Base-by-base conservation (phyloP, 1,140 invertebrate species). In the Drosophila triauraria region DNA sequence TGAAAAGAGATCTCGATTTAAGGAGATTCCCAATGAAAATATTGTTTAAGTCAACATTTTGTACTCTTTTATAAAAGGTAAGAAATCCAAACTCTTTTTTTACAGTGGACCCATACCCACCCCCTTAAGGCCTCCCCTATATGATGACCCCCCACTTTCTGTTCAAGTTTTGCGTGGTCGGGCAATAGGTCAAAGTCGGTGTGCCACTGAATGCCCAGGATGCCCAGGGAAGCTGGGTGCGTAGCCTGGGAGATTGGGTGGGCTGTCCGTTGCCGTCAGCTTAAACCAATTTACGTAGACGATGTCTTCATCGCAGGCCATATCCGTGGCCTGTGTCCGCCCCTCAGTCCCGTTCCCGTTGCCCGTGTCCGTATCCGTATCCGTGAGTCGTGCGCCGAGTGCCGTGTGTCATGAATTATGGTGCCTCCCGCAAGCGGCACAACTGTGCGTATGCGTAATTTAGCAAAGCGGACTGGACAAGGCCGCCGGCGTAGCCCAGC, bases 391-490 rank as follows among this genome's bases (percentile, higher is more conserved):
- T 47, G 74, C 38, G 76, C 75, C 54, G 32, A 72, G 62, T 63
- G 80, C 80, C 85, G 84, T 87, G 84, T 87, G 84, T 80, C 75
- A 84, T 90, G 85, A 90, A 82, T 90, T 90, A 90, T 90, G 75
- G 81, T 75, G 75, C 53, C 70, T 60, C 64, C 75, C 67, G 27
- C 60, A 64, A 86, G 46, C 57, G 57, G 60, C 48, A 60, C 81
- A 90, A 90, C 85, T 85, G 85, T 85, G 85, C 85, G 85, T 90
- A 90, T 90, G 78, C 85, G 78, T 90, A 90, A 90, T 90, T 67
- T 90, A 70, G 62, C 75, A 72, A 72, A 72, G 68, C 70, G 53
- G 68, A 72, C 67, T 72, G 67, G 70, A 72, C 70, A 60, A 54
- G 69, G 43, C 38, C 65, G 40, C 10, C 35, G 35, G 10, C 27